Percentiles rank a stretch among this genome's conserved stretches.
These are phyloP conservation scores for Altica lythri DNA, from an alignment of 2,888 invertebrate species.

Conservation along the genomic window DNA sequence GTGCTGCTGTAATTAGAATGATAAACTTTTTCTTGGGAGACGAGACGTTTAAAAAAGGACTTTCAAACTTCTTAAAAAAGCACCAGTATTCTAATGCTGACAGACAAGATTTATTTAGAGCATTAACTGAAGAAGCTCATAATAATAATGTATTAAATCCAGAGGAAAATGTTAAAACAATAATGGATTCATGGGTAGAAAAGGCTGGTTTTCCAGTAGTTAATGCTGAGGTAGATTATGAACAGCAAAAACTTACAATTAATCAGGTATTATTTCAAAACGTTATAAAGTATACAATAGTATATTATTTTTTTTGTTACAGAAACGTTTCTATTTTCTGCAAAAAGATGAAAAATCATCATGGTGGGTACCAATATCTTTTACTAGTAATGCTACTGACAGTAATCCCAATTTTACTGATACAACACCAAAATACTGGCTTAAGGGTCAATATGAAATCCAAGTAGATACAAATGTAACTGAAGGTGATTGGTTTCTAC, in stretches of 20 bases:
- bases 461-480: conserved; percentile 42
- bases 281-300: too few relatives aligned
- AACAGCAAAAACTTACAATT: conserved; percentile 52
- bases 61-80: conserved; percentile 60
- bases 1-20: conserved; percentile 74
- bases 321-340: conserved; percentile 51
- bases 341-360: conserved; percentile 43
- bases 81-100: conserved; percentile 66
- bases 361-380: conserved; percentile 62
- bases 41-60: conserved; percentile 61
- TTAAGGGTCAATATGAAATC: conserved; percentile 55
- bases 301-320: conserved; percentile 33
- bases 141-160: conserved; percentile 50
- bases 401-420: conserved; percentile 49
- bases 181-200: conserved; percentile 72
- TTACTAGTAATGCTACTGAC: conserved; percentile 54
- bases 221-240: conserved; percentile 58
- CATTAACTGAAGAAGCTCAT: conserved; percentile 64
- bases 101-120: conserved; percentile 71
- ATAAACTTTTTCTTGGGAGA: conserved; percentile 72
- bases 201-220: conserved; percentile 73
- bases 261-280: too few relatives aligned
- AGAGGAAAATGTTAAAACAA: conserved; percentile 60
- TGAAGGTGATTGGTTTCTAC: conserved; percentile 63
- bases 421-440: conserved; percentile 59